phyloP scores from a whole-genome alignment of 2,888 invertebrate species.

The Heteropelma amictum region DNA sequence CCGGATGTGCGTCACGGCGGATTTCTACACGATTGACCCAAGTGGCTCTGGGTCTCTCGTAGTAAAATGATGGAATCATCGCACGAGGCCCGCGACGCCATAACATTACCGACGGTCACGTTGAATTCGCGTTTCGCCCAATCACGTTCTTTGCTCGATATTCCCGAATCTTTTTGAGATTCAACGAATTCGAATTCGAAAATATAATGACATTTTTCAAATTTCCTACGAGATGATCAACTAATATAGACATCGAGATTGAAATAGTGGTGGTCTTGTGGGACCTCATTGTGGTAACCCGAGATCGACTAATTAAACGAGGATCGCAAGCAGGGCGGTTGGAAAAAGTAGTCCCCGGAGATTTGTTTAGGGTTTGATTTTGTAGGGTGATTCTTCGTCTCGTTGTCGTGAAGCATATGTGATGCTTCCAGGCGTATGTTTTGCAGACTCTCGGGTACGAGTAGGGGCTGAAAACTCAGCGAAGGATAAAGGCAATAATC shows the following conservation, averaged over 20 bases:
- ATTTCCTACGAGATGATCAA: background rate
- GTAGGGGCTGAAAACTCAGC: conserved; percentile 13
- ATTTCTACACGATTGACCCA: conserved; percentile 76
- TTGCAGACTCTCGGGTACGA: background rate
- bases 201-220: background rate
- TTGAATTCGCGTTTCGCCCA: too few relatives aligned
- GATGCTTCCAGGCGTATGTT: conserved; percentile 32
- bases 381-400: conserved; percentile 57
- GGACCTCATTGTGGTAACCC: conserved; percentile 42
- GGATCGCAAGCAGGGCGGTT: conserved; percentile 43
- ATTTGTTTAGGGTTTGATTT: conserved; percentile 65
- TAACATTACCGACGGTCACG: too few relatives aligned
- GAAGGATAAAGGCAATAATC: conserved; percentile 13
- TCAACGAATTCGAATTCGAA: background rate
- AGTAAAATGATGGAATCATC: conserved; percentile 20
- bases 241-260: conserved; percentile 20
- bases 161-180: too few relatives aligned
- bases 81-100: too few relatives aligned
- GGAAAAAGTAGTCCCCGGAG: conserved; percentile 58
- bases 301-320: conserved; percentile 55
- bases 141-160: too few relatives aligned
- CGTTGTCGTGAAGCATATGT: conserved; percentile 65
- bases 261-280: conserved; percentile 12
- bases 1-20: conserved; percentile 76
- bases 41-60: conserved; percentile 48